A percentile compares a stretch with the other conserved stretches of the same genome.
Conservation (phyloP, 2,888 invertebrate species). For the Lapara coniferarum region DNA sequence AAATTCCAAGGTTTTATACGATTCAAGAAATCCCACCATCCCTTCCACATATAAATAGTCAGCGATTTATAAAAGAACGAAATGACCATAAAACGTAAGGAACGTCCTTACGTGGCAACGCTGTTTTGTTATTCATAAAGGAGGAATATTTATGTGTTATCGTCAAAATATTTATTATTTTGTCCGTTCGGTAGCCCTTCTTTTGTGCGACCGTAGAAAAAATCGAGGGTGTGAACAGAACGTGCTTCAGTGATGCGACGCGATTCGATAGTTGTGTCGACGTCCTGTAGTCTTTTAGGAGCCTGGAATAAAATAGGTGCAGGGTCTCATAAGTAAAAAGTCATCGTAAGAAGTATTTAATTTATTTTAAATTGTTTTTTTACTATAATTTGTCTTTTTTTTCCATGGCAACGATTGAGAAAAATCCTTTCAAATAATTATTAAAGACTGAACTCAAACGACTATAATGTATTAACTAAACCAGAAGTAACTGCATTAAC, state of each 20-base stretch:
- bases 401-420: too few species aligned
- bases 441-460: too few species aligned
- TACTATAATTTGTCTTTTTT: too few species aligned
- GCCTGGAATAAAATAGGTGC: too few species aligned
- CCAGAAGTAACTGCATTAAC: background rate
- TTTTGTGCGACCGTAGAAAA: conserved; percentile 76
- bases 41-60: conserved; percentile 66
- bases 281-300: background rate
- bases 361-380: too few species aligned
- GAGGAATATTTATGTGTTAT: conserved; percentile 81
- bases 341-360: too few species aligned
- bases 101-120: conserved; percentile 71
- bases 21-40: conserved; percentile 19
- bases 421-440: too few species aligned
- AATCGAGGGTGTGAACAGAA: conserved; percentile 76
- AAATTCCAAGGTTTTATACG: conserved; percentile 22
- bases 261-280: conserved; percentile 35
- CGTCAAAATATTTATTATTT: conserved; percentile 84
- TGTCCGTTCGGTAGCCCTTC: conserved; percentile 74
- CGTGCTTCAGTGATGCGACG: conserved; percentile 50
- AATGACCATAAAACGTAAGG: conserved; percentile 75
- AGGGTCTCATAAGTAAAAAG: too few species aligned
- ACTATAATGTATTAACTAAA: background rate
- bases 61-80: conserved; percentile 73
- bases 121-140: conserved; percentile 82